Base-by-base conservation (phyloP, 23 tunicate species). In the Halocynthia roretzi region DNA sequence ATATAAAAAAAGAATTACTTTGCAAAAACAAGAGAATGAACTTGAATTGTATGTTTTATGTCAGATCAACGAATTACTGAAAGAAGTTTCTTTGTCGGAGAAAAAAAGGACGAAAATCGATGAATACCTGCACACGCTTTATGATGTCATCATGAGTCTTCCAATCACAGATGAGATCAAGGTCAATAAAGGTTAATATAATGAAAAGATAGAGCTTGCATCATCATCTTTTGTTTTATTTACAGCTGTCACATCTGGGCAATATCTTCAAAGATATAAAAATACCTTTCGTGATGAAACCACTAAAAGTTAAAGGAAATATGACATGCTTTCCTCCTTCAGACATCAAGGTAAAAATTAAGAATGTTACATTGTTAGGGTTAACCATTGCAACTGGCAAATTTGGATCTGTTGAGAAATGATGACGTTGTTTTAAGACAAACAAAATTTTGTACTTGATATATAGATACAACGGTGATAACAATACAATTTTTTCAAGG, bases 301-400 rank as follows among this genome's bases (percentile, higher is more conserved):
- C 93, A 17, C 51, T 67, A 50, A 87, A 62, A 40, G 83, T 76
- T 0, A 87, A 87, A 31, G 93, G 81, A 64, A 56, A 86, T 53
- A 75, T 86, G 81, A 66, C 49, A 65, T 80, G 65, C 56, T 6
- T 70, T 11, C 54, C 85, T 7, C 85, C 91, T 6, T 50, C 53
- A 71, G 80, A 85, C n/a, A 79, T 85, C 11, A 68, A 85, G 61
- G 68, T 76, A 76, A 62, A 49, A 19, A 11, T 53, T 68, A 53
- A 15, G 15, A 17, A 11, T 72, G 19, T 72, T 72, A 11, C 68
- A 31, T 31, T 31, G n/a, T n/a, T n/a, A n/a, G n/a, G n/a, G n/a
- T n/a, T n/a, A n/a, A n/a, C n/a, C n/a, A n/a, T n/a, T n/a, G n/a
- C n/a, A n/a, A n/a, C n/a, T n/a, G n/a, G n/a, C n/a, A n/a, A n/a